Evolutionary conservation across 2,113 vertebrate genomes (phyloP).

Genomic region (Tympanuchus pallidicinctus): DNA sequence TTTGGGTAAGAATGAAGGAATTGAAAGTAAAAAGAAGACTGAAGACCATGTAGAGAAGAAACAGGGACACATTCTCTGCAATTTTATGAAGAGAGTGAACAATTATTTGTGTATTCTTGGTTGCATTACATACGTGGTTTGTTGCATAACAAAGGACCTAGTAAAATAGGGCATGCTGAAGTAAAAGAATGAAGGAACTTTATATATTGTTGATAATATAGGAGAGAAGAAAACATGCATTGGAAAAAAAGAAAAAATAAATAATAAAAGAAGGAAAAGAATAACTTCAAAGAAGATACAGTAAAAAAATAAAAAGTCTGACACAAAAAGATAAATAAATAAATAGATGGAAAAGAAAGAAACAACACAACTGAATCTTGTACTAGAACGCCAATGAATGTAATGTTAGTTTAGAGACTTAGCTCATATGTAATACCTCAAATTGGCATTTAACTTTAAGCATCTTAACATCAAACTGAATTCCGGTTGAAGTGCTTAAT

Average conservation of each 20-base stretch:
- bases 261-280: background rate
- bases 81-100: background rate
- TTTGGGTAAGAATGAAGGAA: background rate
- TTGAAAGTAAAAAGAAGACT: background rate
- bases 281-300: background rate
- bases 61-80: background rate
- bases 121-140: background rate
- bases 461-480: background rate
- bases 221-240: background rate
- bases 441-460: background rate
- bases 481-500: background rate
- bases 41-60: background rate
- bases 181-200: background rate
- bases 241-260: background rate
- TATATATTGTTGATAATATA: background rate
- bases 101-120: background rate
- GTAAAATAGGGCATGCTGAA: background rate
- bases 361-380: background rate
- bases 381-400: background rate
- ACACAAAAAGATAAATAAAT: background rate
- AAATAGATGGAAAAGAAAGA: background rate
- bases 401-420: background rate
- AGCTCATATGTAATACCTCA: background rate
- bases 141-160: background rate
- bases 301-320: background rate